Base-by-base conservation (phyloP, 2,797 vertebrate species). In the Enteromius anoplus region DNA sequence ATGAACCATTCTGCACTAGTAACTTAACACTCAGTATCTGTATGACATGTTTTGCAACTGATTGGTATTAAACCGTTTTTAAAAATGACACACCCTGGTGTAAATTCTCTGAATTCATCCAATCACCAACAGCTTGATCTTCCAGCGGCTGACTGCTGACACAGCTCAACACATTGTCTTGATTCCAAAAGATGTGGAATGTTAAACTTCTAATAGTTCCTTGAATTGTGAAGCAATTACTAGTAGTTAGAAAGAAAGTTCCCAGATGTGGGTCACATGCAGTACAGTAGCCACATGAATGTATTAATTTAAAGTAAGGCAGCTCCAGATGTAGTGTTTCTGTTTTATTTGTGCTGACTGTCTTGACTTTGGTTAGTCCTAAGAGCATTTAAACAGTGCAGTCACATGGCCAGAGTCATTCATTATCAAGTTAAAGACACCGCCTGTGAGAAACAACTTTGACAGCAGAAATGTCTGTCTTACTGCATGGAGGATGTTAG, bases 381-480 rank as follows among this genome's bases (percentile, higher is more conserved):
- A 19, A 65, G 1, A 51, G 62, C 34, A 40, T 37, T 72, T 83
- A 66, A 80, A 85, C 14, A 23, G 65, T 64, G 45, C 58, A 64
- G 82, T 86, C 86, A 87, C 79, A 82, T 86, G 84, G 29, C 19
- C 58, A 42, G 55, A 75, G 69, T 65, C 19, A 19, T 17, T 9
- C 29, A 53, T 80, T 37, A 82, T 84, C 49, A 86, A 84, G 70
- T 84, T 87, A 87, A 79, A 32, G 64, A 75, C 34, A 49, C 23
- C 51, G 5, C 73, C 53, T 51, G 51, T 70, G 47, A 82, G 49
- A 82, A 72, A 79, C 47, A 21, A 26, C 75, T 55, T 81, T n/a
- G 64, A 3, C 34, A 32, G 73, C 70, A 55, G 34, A 78, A 40
- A 47, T 40, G 40, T 72, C 26, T 73, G 80, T 53, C 42, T 40